Percentiles rank a stretch among this genome's conserved stretches.
Evolutionary conservation across 2,888 invertebrate species (phyloP).

Genomic region (Sphinx pinastri): DNA sequence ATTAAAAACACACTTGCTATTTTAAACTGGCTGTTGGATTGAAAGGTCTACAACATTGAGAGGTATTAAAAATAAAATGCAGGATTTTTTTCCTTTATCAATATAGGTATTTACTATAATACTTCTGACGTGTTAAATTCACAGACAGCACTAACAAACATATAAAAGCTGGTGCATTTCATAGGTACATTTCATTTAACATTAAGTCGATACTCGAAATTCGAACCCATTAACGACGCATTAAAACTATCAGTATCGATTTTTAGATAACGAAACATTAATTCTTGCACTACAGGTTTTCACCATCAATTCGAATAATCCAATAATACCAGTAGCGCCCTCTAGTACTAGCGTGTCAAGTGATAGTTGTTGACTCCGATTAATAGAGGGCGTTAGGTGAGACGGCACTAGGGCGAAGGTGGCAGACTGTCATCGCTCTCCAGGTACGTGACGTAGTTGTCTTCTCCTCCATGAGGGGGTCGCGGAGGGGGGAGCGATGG

Average conservation of each 20-base stretch:
- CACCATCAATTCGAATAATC: constrained; percentile 7
- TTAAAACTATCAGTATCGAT: background rate
- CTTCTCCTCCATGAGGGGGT: constrained; percentile 87
- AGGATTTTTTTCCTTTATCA: too few species aligned
- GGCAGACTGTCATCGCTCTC: constrained; percentile 94
- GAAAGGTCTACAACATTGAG: too few species aligned
- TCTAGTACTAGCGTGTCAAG: constrained; percentile 24
- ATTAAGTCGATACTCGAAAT: too few species aligned
- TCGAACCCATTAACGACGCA: constrained; percentile 7
- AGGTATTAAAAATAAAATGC: too few species aligned
- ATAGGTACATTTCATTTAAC: too few species aligned
- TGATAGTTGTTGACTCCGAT: constrained; percentile 18
- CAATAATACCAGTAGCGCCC: constrained; percentile 30
- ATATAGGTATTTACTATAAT: too few species aligned
- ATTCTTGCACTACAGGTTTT: background rate
- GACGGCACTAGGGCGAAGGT: constrained; percentile 87
- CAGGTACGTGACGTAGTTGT: constrained; percentile 96
- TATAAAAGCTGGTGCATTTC: too few species aligned
- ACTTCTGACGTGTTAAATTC: too few species aligned
- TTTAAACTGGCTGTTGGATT: too few species aligned
- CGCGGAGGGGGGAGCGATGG: constrained; percentile 85
- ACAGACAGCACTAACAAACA: too few species aligned
- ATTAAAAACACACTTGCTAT: too few species aligned
- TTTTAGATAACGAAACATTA: background rate
- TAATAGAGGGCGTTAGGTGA: constrained; percentile 56